A percentile compares a stretch with the other conserved stretches of the same genome.
Evolutionary conservation across 2,888 invertebrate species (phyloP).

Genomic region (Flexamia atlantica): DNA sequence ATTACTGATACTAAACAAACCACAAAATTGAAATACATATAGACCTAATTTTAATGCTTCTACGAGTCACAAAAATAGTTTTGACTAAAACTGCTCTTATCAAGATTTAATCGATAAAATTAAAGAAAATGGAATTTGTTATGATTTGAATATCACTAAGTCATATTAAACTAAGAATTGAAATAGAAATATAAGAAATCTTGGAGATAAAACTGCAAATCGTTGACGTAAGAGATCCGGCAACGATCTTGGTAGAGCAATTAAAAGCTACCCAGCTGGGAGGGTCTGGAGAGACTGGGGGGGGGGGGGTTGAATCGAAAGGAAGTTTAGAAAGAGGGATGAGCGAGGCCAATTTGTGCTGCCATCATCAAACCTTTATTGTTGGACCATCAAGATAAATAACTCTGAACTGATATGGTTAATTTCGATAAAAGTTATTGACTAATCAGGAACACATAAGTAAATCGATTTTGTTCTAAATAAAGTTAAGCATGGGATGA

Average conservation of each 20-base stretch:
- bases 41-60: too few relatives aligned
- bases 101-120: too few relatives aligned
- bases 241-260: conserved; percentile 31
- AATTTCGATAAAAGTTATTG: neutral
- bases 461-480: too few relatives aligned
- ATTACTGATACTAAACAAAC: too few relatives aligned
- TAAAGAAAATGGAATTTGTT: too few relatives aligned
- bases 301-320: neutral
- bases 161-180: neutral
- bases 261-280: conserved; percentile 17
- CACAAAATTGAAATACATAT: too few relatives aligned
- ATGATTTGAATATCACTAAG: neutral
- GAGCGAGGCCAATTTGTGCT: conserved; percentile 24
- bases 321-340: conserved; percentile 14
- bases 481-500: too few relatives aligned
- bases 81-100: too few relatives aligned
- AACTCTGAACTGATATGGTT: too few relatives aligned
- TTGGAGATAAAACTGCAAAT: conserved; percentile 10
- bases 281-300: neutral
- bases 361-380: neutral
- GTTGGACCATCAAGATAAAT: too few relatives aligned
- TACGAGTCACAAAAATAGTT: too few relatives aligned
- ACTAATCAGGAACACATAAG: too few relatives aligned
- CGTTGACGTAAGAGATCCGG: conserved; percentile 16
- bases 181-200: conserved; percentile 29